Evolutionary conservation across 2,888 invertebrate species (phyloP).

Genomic region (Bedellia somnulentella): DNA sequence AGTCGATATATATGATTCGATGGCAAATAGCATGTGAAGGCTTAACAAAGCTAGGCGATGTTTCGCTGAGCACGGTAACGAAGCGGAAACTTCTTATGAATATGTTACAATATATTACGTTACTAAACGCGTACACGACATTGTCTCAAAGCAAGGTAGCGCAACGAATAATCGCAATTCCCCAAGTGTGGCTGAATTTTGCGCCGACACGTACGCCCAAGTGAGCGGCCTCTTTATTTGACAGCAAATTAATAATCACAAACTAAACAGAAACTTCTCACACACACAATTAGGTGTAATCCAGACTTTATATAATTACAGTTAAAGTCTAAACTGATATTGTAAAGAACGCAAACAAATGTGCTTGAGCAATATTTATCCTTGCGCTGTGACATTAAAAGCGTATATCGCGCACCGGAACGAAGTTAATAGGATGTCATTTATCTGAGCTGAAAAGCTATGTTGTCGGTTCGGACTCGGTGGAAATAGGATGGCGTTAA

Average conservation of each 20-base stretch:
- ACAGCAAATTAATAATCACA: constrained; percentile 59
- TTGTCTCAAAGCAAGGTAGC: no score
- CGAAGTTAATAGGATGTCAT: constrained; percentile 58
- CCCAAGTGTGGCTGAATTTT: constrained; percentile 59
- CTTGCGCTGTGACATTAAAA: constrained; percentile 43
- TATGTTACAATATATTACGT: no score
- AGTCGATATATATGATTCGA: no score
- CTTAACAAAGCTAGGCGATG: no score
- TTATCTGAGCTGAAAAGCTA: constrained; percentile 51
- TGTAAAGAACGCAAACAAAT: no score
- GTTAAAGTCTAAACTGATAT: no score
- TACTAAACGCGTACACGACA: no score
- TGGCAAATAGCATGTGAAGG: no score
- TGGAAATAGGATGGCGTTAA: constrained; percentile 26
- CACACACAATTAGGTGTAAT: no score
- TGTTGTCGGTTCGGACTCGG: constrained; percentile 49
- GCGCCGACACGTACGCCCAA: constrained; percentile 59
- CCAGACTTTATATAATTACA: constrained; percentile 40
- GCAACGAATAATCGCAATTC: no score
- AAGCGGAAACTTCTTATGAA: no score
- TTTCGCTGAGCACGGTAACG: no score
- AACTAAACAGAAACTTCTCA: constrained; percentile 38
- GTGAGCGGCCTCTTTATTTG: constrained; percentile 61
- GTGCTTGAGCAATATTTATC: constrained; percentile 50
- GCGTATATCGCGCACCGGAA: constrained; percentile 52